Conservation (phyloP, 2,797 vertebrate species). For the Malurus splendens region DNA sequence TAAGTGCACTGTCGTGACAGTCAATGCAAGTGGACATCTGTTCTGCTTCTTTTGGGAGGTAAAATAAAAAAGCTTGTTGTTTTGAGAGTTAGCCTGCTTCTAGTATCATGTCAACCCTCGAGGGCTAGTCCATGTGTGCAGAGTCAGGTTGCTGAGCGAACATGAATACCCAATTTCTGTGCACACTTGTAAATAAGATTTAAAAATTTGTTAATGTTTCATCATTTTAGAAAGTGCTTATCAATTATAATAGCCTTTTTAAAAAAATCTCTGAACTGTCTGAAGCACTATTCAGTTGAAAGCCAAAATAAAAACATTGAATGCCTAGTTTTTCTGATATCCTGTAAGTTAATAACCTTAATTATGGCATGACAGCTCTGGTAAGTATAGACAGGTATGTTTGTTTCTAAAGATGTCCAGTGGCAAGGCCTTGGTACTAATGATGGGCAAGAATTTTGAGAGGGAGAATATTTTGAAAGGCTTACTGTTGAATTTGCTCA, state of each 20-base stretch:
- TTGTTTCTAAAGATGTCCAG: not conserved
- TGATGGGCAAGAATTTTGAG: not conserved
- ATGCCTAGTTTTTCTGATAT: not conserved
- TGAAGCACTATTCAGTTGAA: not conserved
- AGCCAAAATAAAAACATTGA: not conserved
- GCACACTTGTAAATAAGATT: not conserved
- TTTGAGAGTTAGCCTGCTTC: not conserved
- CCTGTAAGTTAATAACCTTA: not conserved
- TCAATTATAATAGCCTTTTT: not conserved
- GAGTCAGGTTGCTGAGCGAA: not conserved
- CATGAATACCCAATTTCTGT: not conserved
- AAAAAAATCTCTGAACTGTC: not conserved
- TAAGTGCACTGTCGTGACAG: not conserved
- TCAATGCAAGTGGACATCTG: not conserved
- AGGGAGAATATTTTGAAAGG: not conserved
- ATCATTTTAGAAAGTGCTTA: not conserved
- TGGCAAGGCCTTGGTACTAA: not conserved
- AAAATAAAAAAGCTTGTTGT: not conserved
- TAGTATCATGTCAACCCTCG: not conserved
- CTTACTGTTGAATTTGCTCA: not conserved
- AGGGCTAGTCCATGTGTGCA: not conserved
- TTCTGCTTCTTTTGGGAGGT: not conserved
- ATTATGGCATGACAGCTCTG: not conserved
- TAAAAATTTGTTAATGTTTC: not conserved
- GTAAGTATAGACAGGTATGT: not conserved